Conservation (phyloP, 2,888 invertebrate species). For the Limnephilus auricula region DNA sequence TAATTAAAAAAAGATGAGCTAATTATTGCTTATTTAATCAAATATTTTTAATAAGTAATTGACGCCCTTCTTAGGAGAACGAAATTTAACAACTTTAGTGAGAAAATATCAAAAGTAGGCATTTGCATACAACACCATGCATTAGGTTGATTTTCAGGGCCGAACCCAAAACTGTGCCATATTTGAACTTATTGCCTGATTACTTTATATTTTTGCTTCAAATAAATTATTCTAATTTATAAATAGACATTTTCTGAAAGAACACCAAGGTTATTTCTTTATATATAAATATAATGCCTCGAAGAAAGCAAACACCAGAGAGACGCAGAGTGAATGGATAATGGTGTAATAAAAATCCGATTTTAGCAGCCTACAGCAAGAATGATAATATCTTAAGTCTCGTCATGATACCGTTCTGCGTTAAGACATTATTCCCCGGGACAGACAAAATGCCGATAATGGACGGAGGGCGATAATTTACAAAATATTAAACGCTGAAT, state of each 20-base stretch:
- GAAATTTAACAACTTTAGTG: neutral
- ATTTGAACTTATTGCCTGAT: neutral
- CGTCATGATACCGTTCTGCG: neutral
- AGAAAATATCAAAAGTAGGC: neutral
- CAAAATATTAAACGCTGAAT: neutral
- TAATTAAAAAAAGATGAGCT: no score
- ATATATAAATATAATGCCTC: neutral
- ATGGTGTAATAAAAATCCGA: neutral
- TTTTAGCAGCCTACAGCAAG: neutral
- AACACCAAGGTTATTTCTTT: neutral
- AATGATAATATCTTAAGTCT: neutral
- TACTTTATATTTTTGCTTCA: neutral
- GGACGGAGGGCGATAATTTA: neutral
- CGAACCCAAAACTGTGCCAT: neutral
- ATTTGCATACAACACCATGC: neutral
- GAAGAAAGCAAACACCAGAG: neutral
- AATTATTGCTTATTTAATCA: no score
- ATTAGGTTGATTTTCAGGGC: neutral
- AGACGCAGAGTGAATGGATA: neutral
- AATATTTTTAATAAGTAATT: neutral
- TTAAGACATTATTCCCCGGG: neutral
- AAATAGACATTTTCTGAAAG: neutral
- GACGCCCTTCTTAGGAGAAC: neutral
- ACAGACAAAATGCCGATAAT: conserved; percentile 2
- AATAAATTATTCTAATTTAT: neutral